Base-by-base conservation (phyloP, 2,888 invertebrate genomes). In the Drosophila melanosoma region DNA sequence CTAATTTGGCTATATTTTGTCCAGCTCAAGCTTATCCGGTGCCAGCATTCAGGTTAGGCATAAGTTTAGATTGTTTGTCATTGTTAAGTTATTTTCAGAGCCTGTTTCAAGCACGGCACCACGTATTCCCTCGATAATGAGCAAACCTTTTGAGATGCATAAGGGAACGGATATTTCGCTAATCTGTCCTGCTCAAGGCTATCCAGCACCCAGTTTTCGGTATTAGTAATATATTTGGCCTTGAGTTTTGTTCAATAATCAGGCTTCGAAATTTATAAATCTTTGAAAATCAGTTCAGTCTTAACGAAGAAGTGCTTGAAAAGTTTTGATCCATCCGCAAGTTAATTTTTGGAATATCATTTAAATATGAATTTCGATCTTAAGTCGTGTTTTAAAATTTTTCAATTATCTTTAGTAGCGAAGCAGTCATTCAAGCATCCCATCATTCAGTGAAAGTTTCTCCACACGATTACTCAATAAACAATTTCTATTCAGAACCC, bases 1-100 rank as follows among this genome's bases (percentile, higher is more conserved):
- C 95, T 89, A 94, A 95, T 91, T 94, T 97, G 92, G 95, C 95
- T 51, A 92, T 96, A 80, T 94, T 96, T 91, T 96, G 96, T 93
- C 96, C 96, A 91, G 96, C 96, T 81, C 96, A 97, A 94, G 96
- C 96, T 81, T 96, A 95, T 93, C 96, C 96, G 83, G 95, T 96
- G 91, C 95, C 95, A 80, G 92, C 94, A 87, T 95, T 94, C 94
- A 95, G 95, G 95, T 95, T 94, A 90, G 69, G 29, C 29, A 48
- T 1, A 29, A 56, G 7, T 20, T 65, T 53, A 53, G 63, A 40
- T 78, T 70, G 69, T 32, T 68, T 70, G 52, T 4, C n/a, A n/a
- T 36, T 38, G 8, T 38, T 42, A 1, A 29, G 23, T 36, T 51
- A 1, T 67, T 83, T 81, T 54, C 86, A 95, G 95, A 95, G 84